These are phyloP conservation scores for Teleogryllus occipitalis DNA, from an alignment of 1,140 invertebrate species.

Conservation along the genomic window DNA sequence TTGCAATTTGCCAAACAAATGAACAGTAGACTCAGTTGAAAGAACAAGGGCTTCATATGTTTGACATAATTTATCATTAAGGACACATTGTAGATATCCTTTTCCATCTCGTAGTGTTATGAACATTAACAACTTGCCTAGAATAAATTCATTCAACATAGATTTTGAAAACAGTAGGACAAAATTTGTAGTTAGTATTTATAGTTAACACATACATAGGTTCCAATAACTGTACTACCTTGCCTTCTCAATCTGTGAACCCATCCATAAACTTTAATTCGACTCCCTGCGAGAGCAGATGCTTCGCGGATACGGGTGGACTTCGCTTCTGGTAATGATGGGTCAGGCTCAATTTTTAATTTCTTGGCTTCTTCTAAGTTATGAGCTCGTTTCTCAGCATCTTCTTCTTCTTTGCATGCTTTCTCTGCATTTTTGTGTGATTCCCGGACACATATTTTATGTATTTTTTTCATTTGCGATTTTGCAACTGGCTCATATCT, in stretches of 20 bases:
- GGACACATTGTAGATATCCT: conserved; percentile 89
- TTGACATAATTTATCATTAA: conserved; percentile 83
- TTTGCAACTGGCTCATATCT: conserved; percentile 77
- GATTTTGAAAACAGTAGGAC: no score
- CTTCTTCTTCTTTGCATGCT: conserved; percentile 67
- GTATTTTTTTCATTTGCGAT: conserved; percentile 89
- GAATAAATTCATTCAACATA: conserved; percentile 26
- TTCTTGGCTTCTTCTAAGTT: conserved; percentile 90
- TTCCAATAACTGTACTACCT: conserved; percentile 41
- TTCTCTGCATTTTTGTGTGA: conserved; percentile 70
- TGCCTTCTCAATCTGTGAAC: conserved; percentile 87
- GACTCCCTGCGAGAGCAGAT: conserved; percentile 51
- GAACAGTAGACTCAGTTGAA: conserved; percentile 83
- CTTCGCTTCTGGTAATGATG: conserved; percentile 59
- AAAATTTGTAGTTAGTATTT: background rate
- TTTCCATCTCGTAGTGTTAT: conserved; percentile 91
- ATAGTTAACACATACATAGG: background rate
- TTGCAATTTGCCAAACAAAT: conserved; percentile 74
- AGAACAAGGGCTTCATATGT: conserved; percentile 85
- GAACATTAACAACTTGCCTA: conserved; percentile 86
- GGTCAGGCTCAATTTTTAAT: conserved; percentile 72
- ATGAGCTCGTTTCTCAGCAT: conserved; percentile 72
- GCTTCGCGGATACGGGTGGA: conserved; percentile 70
- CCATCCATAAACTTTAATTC: conserved; percentile 89
- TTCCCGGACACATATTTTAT: conserved; percentile 82